Evolutionary conservation across 92 coral and sea anemone species (phyloP), one percentile per base, ranked within the genome.

Genomic region (Metridium senile): DNA sequence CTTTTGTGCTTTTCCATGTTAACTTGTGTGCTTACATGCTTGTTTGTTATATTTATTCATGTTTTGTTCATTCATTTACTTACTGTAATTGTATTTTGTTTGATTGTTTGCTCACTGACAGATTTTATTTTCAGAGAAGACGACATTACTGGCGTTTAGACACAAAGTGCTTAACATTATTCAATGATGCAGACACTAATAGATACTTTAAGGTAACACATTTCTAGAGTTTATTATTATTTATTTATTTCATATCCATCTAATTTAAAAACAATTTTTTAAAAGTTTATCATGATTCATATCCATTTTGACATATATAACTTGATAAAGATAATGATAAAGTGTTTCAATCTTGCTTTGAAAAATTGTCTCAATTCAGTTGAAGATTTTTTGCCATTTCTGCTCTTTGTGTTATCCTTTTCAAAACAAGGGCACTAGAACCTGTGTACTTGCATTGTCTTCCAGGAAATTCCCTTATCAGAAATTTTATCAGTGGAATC

Each of bases 101-200:
- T n/a, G n/a, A n/a, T n/a, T n/a, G n/a, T n/a, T n/a, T n/a, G n/a
- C n/a, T n/a, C n/a, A n/a, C n/a, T n/a, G n/a, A n/a, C n/a, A n/a
- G n/a, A n/a, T 75, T 75, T 75, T 62, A 19, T 61, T 21, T 0
- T 20, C 83, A 96, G 99, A 87, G 99, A 73, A 90, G 76, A 78
- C 84, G 97, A 70, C 99, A 96, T 63, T 96, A 93, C 76, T 96
- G 99, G 99, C 72, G 99, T 53, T 76, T 96, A 45, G 99, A 96
- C 76, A 96, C 99, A 16, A 96, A 96, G 66, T 93, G 94, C 58
- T 71, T 96, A 51, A 96, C 99, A 19, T 68, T 96, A 21, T 96
- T 93, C 72, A 87, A 84, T 69, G 91, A 88, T 66, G 79, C 99
- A 1, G 91, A 92, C 53, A 90, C 96, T 49, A 93, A 80, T 61